phyloP scores from a whole-genome alignment of 2,888 invertebrate genomes.

The Sipha maydis region DNA sequence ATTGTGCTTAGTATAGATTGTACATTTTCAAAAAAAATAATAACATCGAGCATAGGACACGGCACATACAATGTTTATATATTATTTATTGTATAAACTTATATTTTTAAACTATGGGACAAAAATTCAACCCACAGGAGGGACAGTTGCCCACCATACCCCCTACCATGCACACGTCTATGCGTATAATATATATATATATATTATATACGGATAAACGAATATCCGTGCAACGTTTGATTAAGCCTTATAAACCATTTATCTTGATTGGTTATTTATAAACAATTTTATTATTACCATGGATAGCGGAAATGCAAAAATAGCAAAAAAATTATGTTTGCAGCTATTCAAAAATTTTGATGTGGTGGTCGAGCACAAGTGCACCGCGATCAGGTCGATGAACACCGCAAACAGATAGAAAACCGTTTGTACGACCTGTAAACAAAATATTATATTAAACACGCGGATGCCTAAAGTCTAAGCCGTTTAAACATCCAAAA shows the following conservation, averaged over 20 bases:
- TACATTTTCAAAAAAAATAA: too few relatives aligned
- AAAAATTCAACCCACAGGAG: too few relatives aligned
- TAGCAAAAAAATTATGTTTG: conserved; percentile 77
- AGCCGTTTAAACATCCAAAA: neutral
- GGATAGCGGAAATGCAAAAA: conserved; percentile 81
- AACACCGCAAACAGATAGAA: conserved; percentile 81
- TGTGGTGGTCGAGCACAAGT: conserved; percentile 73
- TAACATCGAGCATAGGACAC: too few relatives aligned
- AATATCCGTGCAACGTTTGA: neutral
- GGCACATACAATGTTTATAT: too few relatives aligned
- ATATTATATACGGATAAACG: too few relatives aligned
- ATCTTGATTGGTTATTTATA: neutral
- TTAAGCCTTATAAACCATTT: neutral
- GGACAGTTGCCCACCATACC: too few relatives aligned
- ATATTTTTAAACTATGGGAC: too few relatives aligned
- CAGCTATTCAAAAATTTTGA: conserved; percentile 74
- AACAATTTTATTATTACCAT: conserved; percentile 68
- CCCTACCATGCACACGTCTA: too few relatives aligned
- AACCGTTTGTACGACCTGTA: conserved; percentile 79
- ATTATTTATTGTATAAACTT: too few relatives aligned
- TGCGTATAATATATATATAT: too few relatives aligned
- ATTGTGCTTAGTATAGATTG: too few relatives aligned
- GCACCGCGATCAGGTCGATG: conserved; percentile 79
- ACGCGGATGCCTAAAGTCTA: neutral
- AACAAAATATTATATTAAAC: neutral